Base-by-base conservation (phyloP, 2,797 vertebrate genomes). In the Atherinosoma microstoma region DNA sequence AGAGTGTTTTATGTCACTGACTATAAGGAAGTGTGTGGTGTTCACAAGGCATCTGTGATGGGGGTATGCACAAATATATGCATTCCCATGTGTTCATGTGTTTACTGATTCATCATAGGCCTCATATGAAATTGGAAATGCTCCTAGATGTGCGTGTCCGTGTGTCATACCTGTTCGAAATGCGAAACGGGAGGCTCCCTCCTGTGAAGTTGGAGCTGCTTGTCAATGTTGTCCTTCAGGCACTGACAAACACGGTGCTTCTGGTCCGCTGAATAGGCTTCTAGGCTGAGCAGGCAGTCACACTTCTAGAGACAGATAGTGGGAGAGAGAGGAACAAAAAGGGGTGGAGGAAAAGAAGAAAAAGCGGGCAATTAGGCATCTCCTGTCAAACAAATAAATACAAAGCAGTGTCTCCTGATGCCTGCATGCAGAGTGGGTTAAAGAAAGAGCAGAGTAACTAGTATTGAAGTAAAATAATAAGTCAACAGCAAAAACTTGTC, bases 221-320 rank as follows among this genome's bases (percentile, higher is more conserved):
- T 97, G 58, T 95, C 91, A 81, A 98, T 97, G 95, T 97, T 97
- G 92, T 99, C 97, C 61, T 95, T 94, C 94, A 99, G 93, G 92
- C 97, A 98, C 96, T 97, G 96, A 92, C 96, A 98, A 93, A 99
- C 95, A 51, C 96, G 96, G 65, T 94, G 95, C 95, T 97, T 99
- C 95, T 99, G 97, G 93, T 99, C 97, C 63, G 93, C 91, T 11
- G 97, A 97, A 91, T 95, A 96, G 62, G 97, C 96, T 91, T 98
- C 96, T 93, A 99, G 94, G 94, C 96, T 98, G 94, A 99, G 95
- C 91, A 97, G 94, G 94, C 97, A 97, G 94, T 97, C 97, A 85
- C 97, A 97, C 92, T 97, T 97, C 97, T 99, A 90, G 47, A 94
- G 85, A 80, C 34, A 67, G 36, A 69, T 15, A 72, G 56, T 45